These are phyloP conservation scores for Cryptoblepharus egeriae DNA, from an alignment of 2,797 vertebrate genomes.

Conservation along the genomic window DNA sequence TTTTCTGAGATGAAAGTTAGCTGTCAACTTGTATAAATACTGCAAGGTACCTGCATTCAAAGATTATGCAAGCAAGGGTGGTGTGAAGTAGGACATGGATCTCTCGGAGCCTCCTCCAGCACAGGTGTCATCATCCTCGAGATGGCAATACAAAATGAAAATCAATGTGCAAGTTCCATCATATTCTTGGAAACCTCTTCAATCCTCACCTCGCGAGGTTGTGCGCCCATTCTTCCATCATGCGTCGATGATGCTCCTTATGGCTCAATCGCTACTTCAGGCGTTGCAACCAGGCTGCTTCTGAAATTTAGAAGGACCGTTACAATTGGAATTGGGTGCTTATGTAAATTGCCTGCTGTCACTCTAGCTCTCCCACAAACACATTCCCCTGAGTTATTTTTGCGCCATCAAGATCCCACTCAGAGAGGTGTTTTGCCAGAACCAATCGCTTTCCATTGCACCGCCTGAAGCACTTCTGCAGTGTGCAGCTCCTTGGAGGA, in stretches of 20 bases:
- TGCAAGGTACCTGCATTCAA: neutral
- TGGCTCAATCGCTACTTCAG: neutral
- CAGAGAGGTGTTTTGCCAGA: slow-evolving; percentile 12
- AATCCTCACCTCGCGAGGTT: too few relatives aligned
- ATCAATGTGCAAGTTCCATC: neutral
- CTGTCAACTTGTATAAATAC: neutral
- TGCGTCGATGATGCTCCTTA: neutral
- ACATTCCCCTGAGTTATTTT: neutral
- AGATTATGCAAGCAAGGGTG: neutral
- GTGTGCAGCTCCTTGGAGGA: slow-evolving; percentile 28
- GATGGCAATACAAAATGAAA: neutral
- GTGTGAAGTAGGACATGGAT: neutral
- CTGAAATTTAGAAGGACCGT: neutral
- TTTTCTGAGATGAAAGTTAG: neutral
- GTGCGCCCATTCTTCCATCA: neutral
- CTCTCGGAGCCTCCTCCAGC: neutral
- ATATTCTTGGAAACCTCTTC: neutral
- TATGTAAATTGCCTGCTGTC: slow-evolving; percentile 2
- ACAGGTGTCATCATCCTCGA: neutral
- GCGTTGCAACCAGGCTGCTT: neutral
- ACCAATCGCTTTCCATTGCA: slow-evolving; percentile 42
- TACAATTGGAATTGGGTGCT: neutral
- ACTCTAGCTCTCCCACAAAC: neutral
- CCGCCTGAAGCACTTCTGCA: slow-evolving; percentile 32
- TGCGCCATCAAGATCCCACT: neutral